Evolutionary conservation across 1,140 invertebrate species (phyloP), one percentile per base, ranked within the genome.

Genomic region (Drosophila micromelanica): DNA sequence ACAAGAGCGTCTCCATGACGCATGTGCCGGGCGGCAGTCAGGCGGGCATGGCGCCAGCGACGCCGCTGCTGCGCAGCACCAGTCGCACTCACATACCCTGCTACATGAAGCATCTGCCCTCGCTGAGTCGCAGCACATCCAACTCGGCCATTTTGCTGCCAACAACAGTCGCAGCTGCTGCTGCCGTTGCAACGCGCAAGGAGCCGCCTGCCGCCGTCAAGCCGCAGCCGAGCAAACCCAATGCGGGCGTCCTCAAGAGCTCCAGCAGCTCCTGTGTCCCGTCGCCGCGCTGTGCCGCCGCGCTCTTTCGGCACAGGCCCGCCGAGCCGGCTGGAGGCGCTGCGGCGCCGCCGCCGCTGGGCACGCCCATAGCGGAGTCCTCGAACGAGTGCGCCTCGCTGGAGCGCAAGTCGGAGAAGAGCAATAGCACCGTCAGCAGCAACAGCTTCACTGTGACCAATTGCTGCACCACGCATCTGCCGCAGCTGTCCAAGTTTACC

Each of bases 81-180:
- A 92, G 90, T 30, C 90, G 90, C 43, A 90, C 91, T 0, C 90
- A 90, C 37, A 92, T 92, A 78, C 91, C 91, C 15, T 91, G 85
- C 73, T 92, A 92, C 37, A 91, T 91, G 90, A 91, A 90, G 54
- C 81, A 91, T 62, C 49, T 91, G 45, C 86, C 91, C 2, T 72
- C 91, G 6, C 56, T 92, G 20, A 92, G 76, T 67, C 84, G 90
- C 9, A 92, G 91, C 55, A 85, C 87, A 11, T 92, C 91, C 38
- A 92, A 92, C 35, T 90, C 84, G 9, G 90, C 91, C 1, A 91
- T 92, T 46, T 20, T 91, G 46, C 59, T 91, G 55, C 55, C 72
- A 42, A 55, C 75, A 9, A 20, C 51, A 30, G 7, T 56, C 9
- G 6, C 63, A 23, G 8, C 61, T 17, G 6, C 63, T 17, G 8